Conservation (phyloP, 2,797 vertebrate genomes). For the Balearica regulorum region DNA sequence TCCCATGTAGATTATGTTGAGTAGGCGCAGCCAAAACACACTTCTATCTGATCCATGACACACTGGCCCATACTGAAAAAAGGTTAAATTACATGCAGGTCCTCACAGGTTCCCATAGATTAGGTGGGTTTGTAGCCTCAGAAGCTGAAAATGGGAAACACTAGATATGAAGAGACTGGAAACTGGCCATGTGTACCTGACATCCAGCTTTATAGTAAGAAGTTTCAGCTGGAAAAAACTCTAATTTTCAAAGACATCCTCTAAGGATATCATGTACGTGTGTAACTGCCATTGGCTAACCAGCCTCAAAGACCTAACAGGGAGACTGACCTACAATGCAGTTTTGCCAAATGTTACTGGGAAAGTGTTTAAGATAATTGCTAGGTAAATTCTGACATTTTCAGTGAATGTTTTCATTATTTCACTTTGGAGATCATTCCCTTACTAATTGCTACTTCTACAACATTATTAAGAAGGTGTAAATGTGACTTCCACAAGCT, state of each 20-base stretch:
- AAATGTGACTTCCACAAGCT: neutral
- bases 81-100: neutral
- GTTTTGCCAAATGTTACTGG: neutral
- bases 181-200: neutral
- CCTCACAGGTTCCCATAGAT: neutral
- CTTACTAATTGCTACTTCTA: neutral
- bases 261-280: neutral
- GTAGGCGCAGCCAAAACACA: neutral
- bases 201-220: neutral
- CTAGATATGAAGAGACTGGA: neutral
- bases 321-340: neutral
- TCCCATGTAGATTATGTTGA: neutral
- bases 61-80: neutral
- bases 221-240: neutral
- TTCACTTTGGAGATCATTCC: neutral
- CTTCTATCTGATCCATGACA: neutral
- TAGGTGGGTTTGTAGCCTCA: neutral
- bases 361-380: neutral
- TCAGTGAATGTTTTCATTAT: neutral
- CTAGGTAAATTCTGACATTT: neutral
- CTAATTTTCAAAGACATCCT: neutral
- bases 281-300: neutral
- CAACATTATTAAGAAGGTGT: neutral
- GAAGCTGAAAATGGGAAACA: neutral
- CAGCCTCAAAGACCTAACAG: neutral